Evolutionary conservation across 2,113 vertebrate genomes (phyloP), one percentile per base, ranked within the genome.

Genomic region (Mus musculus): DNA sequence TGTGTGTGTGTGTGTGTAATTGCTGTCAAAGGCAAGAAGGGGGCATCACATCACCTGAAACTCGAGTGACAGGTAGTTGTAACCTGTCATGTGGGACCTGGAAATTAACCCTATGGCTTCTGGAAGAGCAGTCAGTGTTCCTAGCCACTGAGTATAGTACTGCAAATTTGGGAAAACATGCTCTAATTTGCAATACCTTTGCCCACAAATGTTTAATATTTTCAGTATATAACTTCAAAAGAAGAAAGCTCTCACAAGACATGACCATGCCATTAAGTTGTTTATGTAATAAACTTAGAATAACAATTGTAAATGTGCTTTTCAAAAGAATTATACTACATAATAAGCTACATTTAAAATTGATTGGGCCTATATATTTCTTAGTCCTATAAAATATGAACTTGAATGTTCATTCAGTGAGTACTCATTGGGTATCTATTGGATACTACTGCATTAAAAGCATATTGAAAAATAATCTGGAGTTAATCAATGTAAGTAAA

Each of bases 261-360:
- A 80, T 6, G 39, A 59, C 6, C 42, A 5, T 80, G 49, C 42
- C 77, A 78, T 24, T 88, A 82, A 91, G 49, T 73, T 96, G 16
- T 46, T 95, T 42, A 77, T 42, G 46, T 75, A 88, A 42, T 92
- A 69, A 24, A 93, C 93, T 67, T 63, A 71, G 30, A 63, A 89
- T 52, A 91, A 9, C 33, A 86, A 26, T 72, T 91, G 36, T 52
- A 78, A 76, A 33, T 63, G 24, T 71, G 3, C 1, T 90, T 92
- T 90, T 71, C n/a, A 49, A 81, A 96, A 76, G 12, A 91, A 3
- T 71, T 92, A 65, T 95, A 89, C 90, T 93, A 84, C 67, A 4
- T 42, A 67, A 56, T 84, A 71, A 69, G 30, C 30, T 39, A 78
- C 39, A 89, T 93, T 93, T 88, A 88, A 82, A 49, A 93, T 71